Conservation (phyloP, 2,888 invertebrate genomes). For the Cheilosia scutellata region DNA sequence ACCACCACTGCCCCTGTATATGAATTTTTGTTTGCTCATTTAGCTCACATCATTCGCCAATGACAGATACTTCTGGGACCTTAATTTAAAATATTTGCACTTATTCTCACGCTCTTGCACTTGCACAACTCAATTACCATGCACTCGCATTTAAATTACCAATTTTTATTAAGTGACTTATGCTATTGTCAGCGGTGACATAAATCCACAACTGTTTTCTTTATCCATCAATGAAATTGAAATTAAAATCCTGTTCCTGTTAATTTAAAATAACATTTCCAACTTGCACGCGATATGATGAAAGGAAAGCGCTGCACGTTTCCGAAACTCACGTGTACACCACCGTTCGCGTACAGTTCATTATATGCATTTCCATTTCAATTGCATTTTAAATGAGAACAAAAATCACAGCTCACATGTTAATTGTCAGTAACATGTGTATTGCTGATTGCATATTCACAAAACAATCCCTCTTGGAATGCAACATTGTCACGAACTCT, state of each 20-base stretch:
- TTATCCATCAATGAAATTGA: not conserved
- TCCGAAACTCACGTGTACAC: not conserved
- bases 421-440: not conserved
- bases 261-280: constrained; percentile 4
- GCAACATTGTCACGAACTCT: constrained; percentile 14
- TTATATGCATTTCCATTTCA: not conserved
- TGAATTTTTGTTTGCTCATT: no score
- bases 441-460: not conserved
- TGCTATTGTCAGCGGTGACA: not conserved
- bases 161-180: constrained; percentile 3
- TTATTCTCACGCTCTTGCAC: not conserved
- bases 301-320: not conserved
- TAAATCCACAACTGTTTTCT: not conserved
- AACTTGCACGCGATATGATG: constrained; percentile 1
- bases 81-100: not conserved
- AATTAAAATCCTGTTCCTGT: not conserved
- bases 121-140: not conserved
- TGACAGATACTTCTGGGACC: no score
- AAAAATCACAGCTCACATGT: not conserved
- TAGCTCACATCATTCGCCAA: not conserved
- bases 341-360: not conserved
- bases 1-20: no score
- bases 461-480: not conserved
- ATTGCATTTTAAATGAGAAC: not conserved
- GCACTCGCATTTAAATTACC: not conserved